A percentile compares a stretch with the other conserved stretches of the same genome.
phyloP scores from a whole-genome alignment of 1,140 invertebrate species.

The Aphaenogaster ashmeadi region DNA sequence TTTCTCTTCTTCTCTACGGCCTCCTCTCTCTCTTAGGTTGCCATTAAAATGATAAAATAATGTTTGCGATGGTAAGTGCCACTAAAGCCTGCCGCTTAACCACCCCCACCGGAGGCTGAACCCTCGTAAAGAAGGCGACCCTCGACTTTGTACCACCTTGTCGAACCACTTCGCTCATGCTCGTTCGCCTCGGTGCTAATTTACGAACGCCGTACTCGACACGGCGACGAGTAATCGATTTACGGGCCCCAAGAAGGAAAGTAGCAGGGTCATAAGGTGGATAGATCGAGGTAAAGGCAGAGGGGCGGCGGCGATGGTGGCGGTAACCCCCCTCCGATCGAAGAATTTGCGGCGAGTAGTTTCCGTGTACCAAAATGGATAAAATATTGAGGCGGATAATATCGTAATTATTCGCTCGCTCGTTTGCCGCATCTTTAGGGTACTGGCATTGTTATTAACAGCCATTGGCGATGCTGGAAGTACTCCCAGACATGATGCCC shows the following conservation, averaged over 20 bases:
- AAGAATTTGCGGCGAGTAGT: constrained; percentile 43
- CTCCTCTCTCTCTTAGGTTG: constrained; percentile 49
- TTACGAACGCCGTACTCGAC: constrained; percentile 77
- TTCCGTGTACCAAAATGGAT: constrained; percentile 44
- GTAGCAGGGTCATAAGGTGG: constrained; percentile 58
- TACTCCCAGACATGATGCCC: not conserved
- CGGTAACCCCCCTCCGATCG: not conserved
- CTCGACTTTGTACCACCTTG: constrained; percentile 78
- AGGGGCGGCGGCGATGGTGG: not conserved
- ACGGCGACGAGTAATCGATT: constrained; percentile 78
- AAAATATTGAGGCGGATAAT: constrained; percentile 57
- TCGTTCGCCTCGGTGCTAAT: constrained; percentile 76
- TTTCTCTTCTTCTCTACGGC: not conserved
- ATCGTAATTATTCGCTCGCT: constrained; percentile 46
- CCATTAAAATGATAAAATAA: constrained; percentile 87
- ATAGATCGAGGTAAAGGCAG: constrained; percentile 50
- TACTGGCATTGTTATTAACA: constrained; percentile 57
- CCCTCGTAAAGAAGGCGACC: constrained; percentile 77
- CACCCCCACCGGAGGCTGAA: constrained; percentile 68
- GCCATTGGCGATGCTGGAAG: constrained; percentile 8
- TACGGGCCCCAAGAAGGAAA: constrained; percentile 64
- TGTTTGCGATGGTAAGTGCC: constrained; percentile 85
- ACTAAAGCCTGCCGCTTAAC: constrained; percentile 81
- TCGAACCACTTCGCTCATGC: constrained; percentile 77
- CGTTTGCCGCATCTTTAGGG: constrained; percentile 36